A percentile compares a stretch with the other conserved stretches of the same genome.
Conservation (phyloP, 2,888 invertebrate species). For the Emmelina monodactyla region DNA sequence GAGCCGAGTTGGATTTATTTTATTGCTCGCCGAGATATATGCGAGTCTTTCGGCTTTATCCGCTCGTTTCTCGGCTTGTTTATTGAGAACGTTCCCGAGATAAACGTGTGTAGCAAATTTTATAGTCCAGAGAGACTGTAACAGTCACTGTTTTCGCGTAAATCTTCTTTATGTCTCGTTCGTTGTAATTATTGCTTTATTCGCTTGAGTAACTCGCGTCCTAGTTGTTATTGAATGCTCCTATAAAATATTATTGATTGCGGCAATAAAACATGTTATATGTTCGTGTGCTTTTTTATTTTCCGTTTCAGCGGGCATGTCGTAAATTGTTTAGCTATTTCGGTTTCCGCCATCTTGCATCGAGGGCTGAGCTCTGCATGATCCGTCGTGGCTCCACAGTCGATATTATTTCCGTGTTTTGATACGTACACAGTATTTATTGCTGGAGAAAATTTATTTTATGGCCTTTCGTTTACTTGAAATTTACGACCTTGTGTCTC, state of each 20-base stretch:
- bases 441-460: not conserved
- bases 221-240: conserved; percentile 56
- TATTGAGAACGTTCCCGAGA: conserved; percentile 38
- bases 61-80: conserved; percentile 49
- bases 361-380: not conserved
- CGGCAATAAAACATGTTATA: conserved; percentile 52
- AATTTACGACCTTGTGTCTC: conserved; percentile 1
- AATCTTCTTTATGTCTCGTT: conserved; percentile 52
- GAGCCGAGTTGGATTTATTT: conserved; percentile 58
- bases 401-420: not conserved
- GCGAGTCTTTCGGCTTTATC: conserved; percentile 53
- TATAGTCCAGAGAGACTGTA: conserved; percentile 32
- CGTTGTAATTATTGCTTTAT: conserved; percentile 57
- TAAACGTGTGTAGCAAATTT: conserved; percentile 45
- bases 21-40: conserved; percentile 54
- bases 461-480: not conserved
- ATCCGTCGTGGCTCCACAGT: not conserved
- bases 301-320: conserved; percentile 30
- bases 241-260: conserved; percentile 61
- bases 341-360: conserved; percentile 17
- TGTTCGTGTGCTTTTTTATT: conserved; percentile 36
- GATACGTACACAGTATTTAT: conserved; percentile 1
- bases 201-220: conserved; percentile 44
- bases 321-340: conserved; percentile 23
- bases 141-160: conserved; percentile 35